Base-by-base conservation (phyloP, 2,888 invertebrate species). In the Drosophila nr. fundita region DNA sequence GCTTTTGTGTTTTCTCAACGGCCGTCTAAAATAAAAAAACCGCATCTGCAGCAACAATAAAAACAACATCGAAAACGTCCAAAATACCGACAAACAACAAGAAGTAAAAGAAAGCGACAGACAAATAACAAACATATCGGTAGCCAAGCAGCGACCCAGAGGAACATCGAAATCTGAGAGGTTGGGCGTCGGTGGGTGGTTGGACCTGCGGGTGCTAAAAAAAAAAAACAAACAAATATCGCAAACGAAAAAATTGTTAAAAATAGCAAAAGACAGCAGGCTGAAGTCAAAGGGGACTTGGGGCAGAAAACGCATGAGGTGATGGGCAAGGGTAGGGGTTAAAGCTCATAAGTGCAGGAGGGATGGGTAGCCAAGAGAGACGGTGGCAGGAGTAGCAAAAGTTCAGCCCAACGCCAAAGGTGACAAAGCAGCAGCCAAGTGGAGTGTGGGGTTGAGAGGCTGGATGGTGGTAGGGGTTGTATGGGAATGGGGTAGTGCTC, bases 1-100 rank as follows among this genome's bases (percentile, higher is more conserved):
- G 90, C 81, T 86, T 76, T 89, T 83, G 89, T 88, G 89, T 83
- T 89, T 76, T 74, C 90, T 84, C 89, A 76, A 74, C 79, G 73
- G 61, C 49, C 59, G 84, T 79, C 89, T 86, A 89, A 90, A 87
- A 87, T 82, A 89, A 89, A 90, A 90, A 80, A 60, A 87, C 77
- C 74, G 67, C 60, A 68, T 34, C 50, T 50, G 57, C 60, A 71
- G 54, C 65, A 74, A 29, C 61, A 69, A 62, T 52, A 73, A 27
- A 54, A 67, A 38, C 57, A 64, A n/a, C 40, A 61, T 8, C 38
- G 53, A 63, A 52, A 66, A 48, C 65, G 59, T 27, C 68, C 42
- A 55, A 78, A 69, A 76, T 42, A 60, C 55, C 63, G 71, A 42
- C 69, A 61, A 66, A 57, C 74, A 83, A 89, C 70, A 88, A 76